A percentile compares a stretch with the other conserved stretches of the same genome.
phyloP scores from a whole-genome alignment of 2,888 invertebrate species.

The Perdita meconis region DNA sequence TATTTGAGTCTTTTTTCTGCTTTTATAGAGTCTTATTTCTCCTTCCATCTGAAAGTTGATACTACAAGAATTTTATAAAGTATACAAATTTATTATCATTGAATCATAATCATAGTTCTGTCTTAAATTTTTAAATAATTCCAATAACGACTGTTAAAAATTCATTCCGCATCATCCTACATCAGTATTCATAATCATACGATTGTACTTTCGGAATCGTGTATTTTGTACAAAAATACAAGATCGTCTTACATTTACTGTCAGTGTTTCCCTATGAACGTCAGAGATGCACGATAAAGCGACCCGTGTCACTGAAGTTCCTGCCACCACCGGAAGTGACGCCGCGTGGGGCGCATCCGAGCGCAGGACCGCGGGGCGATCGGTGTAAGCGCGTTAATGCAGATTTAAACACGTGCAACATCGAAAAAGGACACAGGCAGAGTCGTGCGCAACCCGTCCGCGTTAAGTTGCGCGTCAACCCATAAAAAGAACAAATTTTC shows the following conservation, averaged over 20 bases:
- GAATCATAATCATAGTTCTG: too few species aligned
- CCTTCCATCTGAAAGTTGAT: too few species aligned
- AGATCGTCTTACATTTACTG: background rate
- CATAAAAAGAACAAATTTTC: too few species aligned
- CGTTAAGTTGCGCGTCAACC: too few species aligned
- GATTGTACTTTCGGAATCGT: constrained; percentile 9
- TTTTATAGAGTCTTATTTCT: too few species aligned
- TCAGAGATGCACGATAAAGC: constrained; percentile 14
- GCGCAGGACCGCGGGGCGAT: constrained; percentile 20
- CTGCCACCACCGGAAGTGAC: constrained; percentile 37
- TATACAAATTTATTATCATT: too few species aligned
- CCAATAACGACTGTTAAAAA: background rate
- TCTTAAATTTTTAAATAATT: too few species aligned
- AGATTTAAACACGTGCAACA: too few species aligned
- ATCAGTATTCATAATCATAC: constrained; percentile 9
- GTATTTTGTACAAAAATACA: constrained; percentile 18
- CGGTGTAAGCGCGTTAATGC: constrained; percentile 2
- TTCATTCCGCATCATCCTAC: constrained; percentile 26
- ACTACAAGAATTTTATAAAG: too few species aligned
- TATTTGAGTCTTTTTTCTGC: too few species aligned
- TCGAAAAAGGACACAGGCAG: too few species aligned
- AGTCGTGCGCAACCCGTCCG: too few species aligned
- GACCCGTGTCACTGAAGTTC: constrained; percentile 27
- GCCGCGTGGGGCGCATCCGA: constrained; percentile 3
- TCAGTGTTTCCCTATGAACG: background rate